These are phyloP conservation scores for Melanaphis sacchari DNA, from an alignment of 1,140 invertebrate genomes.

Conservation along the genomic window DNA sequence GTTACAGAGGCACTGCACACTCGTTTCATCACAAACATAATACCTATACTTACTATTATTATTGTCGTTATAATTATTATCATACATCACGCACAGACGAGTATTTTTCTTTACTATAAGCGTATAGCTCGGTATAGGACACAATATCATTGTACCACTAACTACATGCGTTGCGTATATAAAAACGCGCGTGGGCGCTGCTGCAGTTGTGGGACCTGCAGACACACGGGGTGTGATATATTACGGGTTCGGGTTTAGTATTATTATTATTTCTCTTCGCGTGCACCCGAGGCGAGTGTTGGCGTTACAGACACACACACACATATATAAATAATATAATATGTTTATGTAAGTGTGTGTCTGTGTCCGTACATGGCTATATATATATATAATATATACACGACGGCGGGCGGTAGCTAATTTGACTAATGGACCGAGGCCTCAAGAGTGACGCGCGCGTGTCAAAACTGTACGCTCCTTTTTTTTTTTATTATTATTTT, in stretches of 20 bases:
- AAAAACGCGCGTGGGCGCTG: slow-evolving; percentile 16
- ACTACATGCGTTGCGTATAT: neutral
- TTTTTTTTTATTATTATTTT: slow-evolving; percentile 38
- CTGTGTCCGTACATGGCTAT: neutral
- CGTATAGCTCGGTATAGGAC: neutral
- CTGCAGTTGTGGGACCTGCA: neutral
- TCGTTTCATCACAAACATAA: neutral
- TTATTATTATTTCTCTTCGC: slow-evolving; percentile 26
- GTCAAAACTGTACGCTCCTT: slow-evolving; percentile 54
- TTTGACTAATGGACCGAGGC: slow-evolving; percentile 56
- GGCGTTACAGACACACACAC: slow-evolving; percentile 23
- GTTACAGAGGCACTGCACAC: too few relatives aligned
- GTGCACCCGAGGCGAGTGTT: slow-evolving; percentile 49
- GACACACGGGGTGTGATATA: slow-evolving; percentile 56
- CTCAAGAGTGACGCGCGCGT: slow-evolving; percentile 48
- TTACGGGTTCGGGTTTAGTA: slow-evolving; percentile 16
- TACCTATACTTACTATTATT: neutral
- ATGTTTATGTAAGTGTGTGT: neutral
- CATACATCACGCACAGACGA: neutral
- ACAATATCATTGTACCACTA: neutral
- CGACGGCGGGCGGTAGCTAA: slow-evolving; percentile 56
- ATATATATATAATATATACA: neutral
- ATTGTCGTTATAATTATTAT: neutral
- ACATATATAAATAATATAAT: neutral
- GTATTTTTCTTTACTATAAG: neutral